phyloP scores from a whole-genome alignment of 1,140 invertebrate species.

The Proctacanthus coquilletti region DNA sequence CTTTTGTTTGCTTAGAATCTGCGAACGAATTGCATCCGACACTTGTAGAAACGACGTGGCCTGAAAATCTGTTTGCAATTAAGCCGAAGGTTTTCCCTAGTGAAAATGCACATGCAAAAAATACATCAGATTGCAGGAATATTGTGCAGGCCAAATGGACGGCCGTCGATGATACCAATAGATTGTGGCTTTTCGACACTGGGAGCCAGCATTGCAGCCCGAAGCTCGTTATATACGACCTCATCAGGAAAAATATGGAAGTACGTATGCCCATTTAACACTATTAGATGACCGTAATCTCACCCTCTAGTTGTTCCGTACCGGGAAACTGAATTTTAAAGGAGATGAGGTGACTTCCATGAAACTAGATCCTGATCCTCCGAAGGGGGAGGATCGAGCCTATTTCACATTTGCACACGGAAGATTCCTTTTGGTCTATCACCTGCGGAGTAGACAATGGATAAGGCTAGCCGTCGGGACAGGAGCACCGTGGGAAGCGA shows the following conservation, averaged over 20 bases:
- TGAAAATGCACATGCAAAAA: background rate
- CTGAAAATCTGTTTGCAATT: slow-evolving; percentile 4
- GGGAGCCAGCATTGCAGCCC: background rate
- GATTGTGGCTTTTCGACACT: slow-evolving; percentile 1
- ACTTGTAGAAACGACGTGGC: slow-evolving; percentile 3
- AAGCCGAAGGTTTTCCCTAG: slow-evolving; percentile 3
- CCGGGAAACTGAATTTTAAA: too few species aligned
- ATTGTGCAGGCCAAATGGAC: background rate
- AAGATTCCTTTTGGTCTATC: too few species aligned
- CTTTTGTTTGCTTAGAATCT: slow-evolving; percentile 1
- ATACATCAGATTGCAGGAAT: background rate
- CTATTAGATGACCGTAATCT: too few species aligned
- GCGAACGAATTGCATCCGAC: background rate
- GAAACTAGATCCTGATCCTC: too few species aligned
- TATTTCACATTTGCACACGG: too few species aligned
- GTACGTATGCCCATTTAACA: background rate
- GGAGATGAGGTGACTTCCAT: too few species aligned
- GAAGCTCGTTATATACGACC: slow-evolving; percentile 3
- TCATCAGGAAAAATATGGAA: slow-evolving; percentile 1
- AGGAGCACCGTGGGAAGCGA: background rate
- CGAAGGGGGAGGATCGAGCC: too few species aligned
- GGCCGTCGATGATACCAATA: background rate
- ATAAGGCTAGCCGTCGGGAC: background rate
- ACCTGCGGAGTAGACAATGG: too few species aligned
- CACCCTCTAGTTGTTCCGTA: too few species aligned